A percentile compares a stretch with the other conserved stretches of the same genome.
Conservation (phyloP, 53 echinoderm and acorn worm genomes). For the Pentamera pediparva region DNA sequence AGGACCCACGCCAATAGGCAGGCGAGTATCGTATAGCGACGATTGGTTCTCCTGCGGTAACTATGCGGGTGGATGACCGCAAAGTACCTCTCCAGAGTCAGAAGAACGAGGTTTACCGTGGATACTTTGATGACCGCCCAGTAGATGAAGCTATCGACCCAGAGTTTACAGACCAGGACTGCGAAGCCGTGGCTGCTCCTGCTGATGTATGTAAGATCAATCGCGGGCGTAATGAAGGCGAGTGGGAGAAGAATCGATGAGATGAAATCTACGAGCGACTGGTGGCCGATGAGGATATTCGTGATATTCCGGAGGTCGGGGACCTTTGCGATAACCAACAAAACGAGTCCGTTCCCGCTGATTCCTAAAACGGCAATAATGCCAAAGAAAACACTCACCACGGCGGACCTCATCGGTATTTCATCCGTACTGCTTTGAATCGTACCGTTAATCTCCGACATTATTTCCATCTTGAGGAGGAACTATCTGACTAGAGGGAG, state of each 20-base stretch:
- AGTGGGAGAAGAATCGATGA: slow-evolving; percentile 1
- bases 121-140: slow-evolving; percentile 28
- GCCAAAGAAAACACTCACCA: slow-evolving; percentile 12
- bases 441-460: too few species aligned
- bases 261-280: slow-evolving; percentile 26
- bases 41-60: slow-evolving; percentile 14
- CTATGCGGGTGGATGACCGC: slow-evolving; percentile 20
- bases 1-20: slow-evolving; percentile 17
- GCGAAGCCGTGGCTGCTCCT: neutral
- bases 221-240: slow-evolving; percentile 1
- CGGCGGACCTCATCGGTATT: neutral
- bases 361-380: slow-evolving; percentile 20
- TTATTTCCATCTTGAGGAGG: too few species aligned
- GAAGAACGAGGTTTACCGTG: slow-evolving; percentile 10
- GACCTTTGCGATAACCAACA: slow-evolving; percentile 19
- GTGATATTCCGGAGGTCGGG: slow-evolving; percentile 33
- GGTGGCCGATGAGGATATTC: slow-evolving; percentile 26
- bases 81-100: slow-evolving; percentile 18
- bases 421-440: too few species aligned
- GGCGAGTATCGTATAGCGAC: neutral
- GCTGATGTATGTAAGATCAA: neutral
- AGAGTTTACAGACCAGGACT: slow-evolving; percentile 15
- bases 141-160: slow-evolving; percentile 11
- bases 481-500: too few species aligned
- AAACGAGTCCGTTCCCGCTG: slow-evolving; percentile 20